A percentile compares a stretch with the other conserved stretches of the same genome.
Conservation (phyloP, 2,888 invertebrate genomes). For the Onchidella celtica region DNA sequence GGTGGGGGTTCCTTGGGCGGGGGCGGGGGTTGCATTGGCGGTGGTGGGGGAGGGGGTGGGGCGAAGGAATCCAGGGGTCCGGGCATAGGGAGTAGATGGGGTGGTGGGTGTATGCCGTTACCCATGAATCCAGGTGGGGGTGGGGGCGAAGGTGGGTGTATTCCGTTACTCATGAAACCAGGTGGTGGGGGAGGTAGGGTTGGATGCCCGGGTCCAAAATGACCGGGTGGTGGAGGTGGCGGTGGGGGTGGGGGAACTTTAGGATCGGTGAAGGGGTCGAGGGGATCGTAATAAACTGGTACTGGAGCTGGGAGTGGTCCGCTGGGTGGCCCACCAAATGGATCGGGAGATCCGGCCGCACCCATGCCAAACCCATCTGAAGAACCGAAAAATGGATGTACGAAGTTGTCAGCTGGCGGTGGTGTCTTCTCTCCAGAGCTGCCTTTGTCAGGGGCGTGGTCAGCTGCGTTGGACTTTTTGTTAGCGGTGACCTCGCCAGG, state of each 20-base stretch:
- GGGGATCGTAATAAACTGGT: constrained; percentile 19
- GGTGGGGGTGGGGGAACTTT: constrained; percentile 25
- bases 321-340: background rate
- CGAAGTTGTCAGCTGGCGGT: background rate
- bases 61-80: background rate
- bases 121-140: too few species aligned
- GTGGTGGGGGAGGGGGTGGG: constrained; percentile 13
- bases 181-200: constrained; percentile 23
- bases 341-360: background rate
- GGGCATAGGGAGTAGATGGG: background rate
- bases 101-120: background rate
- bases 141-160: too few species aligned
- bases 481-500: constrained; percentile 27
- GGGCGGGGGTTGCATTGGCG: background rate
- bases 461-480: constrained; percentile 28
- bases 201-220: background rate
- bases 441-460: constrained; percentile 12
- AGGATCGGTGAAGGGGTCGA: constrained; percentile 25
- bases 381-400: background rate
- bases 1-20: background rate
- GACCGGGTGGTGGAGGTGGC: background rate
- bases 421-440: constrained; percentile 30
- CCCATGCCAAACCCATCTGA: background rate
- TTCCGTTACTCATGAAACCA: too few species aligned
- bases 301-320: background rate